phyloP scores from a whole-genome alignment of 2,113 vertebrate genomes.

The Mesocricetus auratus region DNA sequence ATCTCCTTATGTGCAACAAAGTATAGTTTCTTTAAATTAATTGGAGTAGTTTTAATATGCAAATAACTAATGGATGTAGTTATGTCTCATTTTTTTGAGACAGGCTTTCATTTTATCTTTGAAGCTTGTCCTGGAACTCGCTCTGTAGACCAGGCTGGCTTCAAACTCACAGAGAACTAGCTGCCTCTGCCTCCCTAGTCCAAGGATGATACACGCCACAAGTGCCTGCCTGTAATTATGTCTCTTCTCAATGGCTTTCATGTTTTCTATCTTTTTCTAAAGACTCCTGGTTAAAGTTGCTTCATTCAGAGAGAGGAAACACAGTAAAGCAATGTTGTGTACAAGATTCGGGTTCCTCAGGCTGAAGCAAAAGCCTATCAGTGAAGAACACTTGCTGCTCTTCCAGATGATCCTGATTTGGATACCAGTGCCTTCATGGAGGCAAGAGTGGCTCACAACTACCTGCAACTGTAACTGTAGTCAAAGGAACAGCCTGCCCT shows the following conservation, averaged over 20 bases:
- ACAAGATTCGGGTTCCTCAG: neutral
- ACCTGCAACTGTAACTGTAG: neutral
- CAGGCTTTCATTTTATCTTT: no score
- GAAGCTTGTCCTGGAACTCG: no score
- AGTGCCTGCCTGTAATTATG: neutral
- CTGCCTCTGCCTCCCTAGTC: no score
- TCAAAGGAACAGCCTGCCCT: neutral
- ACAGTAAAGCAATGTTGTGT: neutral
- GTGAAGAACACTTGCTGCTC: neutral
- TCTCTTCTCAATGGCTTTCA: neutral
- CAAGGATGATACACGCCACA: no score
- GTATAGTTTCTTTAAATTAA: neutral
- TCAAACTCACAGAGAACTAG: no score
- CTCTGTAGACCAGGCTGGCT: no score
- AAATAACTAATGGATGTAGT: neutral
- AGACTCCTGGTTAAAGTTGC: neutral
- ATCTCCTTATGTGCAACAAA: neutral
- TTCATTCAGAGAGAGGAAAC: neutral
- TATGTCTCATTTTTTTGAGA: no score
- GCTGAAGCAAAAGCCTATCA: neutral
- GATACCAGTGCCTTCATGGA: neutral
- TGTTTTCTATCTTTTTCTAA: neutral
- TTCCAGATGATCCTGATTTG: neutral
- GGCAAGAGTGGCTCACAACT: neutral
- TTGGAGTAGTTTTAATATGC: neutral